Percentiles rank a stretch among this genome's conserved stretches.
Evolutionary conservation across 2,113 vertebrate genomes (phyloP).

Genomic region (Edolisoma coerulescens): DNA sequence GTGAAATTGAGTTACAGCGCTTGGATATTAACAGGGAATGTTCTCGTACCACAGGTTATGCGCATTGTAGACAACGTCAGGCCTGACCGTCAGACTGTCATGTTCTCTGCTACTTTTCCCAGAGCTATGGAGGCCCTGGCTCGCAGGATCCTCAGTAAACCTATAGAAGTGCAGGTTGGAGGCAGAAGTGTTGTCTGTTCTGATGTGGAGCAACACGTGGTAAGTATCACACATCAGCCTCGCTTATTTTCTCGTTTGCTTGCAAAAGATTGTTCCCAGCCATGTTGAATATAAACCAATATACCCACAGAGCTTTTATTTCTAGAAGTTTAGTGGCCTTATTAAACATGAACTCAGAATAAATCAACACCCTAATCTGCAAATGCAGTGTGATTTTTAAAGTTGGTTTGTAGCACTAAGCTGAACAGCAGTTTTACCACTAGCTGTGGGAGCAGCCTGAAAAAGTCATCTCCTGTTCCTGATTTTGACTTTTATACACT

Average conservation of each 20-base stretch:
- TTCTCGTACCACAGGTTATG: constrained; percentile 84
- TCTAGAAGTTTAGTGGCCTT: background rate
- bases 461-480: background rate
- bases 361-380: background rate
- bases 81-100: constrained; percentile 97
- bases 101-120: constrained; percentile 99
- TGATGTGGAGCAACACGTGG: constrained; percentile 95
- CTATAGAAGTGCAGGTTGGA: constrained; percentile 95
- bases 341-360: background rate
- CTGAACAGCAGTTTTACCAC: background rate
- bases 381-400: background rate
- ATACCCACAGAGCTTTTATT: background rate
- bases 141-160: constrained; percentile 90
- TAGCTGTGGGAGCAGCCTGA: background rate
- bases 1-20: background rate
- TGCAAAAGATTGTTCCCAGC: background rate
- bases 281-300: background rate
- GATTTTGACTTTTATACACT: background rate
- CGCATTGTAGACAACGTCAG: constrained; percentile 96
- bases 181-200: constrained; percentile 97
- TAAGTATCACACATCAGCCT: constrained; percentile 53
- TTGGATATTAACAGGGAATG: background rate
- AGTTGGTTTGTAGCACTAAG: background rate
- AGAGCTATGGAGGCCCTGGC: constrained; percentile 98
- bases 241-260: fast-evolving